Evolutionary conservation across 2,797 vertebrate species (phyloP).

Genomic region (Centroberyx gerrardi): DNA sequence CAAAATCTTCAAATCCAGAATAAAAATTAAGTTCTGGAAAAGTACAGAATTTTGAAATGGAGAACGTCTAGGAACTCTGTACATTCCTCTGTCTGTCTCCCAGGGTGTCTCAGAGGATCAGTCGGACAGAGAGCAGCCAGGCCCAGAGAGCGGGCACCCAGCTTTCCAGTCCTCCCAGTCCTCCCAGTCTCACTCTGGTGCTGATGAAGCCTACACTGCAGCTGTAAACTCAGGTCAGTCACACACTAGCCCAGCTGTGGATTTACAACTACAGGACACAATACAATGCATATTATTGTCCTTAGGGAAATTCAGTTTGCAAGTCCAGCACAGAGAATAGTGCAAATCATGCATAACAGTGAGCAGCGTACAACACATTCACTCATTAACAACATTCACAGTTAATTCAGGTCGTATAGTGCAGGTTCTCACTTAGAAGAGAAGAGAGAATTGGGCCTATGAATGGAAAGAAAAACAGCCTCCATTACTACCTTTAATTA

Average conservation of each 20-base stretch:
- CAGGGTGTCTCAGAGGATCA: constrained; percentile 19
- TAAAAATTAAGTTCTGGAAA: neutral
- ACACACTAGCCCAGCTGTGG: neutral
- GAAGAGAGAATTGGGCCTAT: too few species aligned
- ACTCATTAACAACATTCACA: neutral
- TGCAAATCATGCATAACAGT: neutral
- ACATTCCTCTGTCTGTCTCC: constrained; percentile 13
- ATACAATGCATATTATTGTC: neutral
- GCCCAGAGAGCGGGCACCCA: constrained; percentile 5
- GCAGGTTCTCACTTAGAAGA: too few species aligned
- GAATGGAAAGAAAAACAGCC: too few species aligned
- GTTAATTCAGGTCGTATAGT: neutral
- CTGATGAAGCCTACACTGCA: constrained; percentile 7
- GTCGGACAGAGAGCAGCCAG: constrained; percentile 33
- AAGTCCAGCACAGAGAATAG: constrained; percentile 2
- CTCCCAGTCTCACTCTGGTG: constrained; percentile 1
- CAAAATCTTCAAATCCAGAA: neutral
- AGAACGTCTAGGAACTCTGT: neutral
- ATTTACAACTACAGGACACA: neutral
- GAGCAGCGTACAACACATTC: neutral
- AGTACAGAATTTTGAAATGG: neutral
- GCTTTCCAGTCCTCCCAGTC: neutral
- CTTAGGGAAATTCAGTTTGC: neutral
- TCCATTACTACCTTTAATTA: neutral
- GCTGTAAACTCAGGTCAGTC: constrained; percentile 41